Conservation (phyloP, 2,888 invertebrate genomes). For the Nemotelus pantherinus region DNA sequence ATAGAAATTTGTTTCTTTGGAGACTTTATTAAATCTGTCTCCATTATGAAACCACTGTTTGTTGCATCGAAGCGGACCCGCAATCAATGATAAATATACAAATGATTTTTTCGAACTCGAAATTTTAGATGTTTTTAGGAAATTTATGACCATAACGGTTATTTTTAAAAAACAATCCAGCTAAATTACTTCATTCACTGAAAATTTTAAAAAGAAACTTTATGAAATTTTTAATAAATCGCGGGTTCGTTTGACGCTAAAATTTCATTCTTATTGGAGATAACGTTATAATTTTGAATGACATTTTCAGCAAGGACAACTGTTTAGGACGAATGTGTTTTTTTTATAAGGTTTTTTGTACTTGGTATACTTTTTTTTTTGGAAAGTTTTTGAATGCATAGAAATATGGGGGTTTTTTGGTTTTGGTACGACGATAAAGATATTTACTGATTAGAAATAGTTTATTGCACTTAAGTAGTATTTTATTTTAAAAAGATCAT, state of each 20-base stretch:
- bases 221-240: slow-evolving; percentile 18
- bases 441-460: no score
- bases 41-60: slow-evolving; percentile 15
- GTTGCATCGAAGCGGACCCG: neutral
- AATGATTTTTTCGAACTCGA: neutral
- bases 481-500: no score
- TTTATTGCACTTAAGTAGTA: no score
- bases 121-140: neutral
- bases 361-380: no score
- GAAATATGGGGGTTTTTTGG: no score
- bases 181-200: neutral
- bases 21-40: neutral
- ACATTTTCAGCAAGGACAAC: neutral
- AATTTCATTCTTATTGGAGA: neutral
- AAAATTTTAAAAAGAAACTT: neutral
- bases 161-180: neutral
- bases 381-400: no score
- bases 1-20: neutral
- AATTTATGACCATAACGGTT: neutral
- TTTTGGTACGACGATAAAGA: no score
- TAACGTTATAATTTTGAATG: neutral
- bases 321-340: no score
- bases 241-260: slow-evolving; percentile 13
- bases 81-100: neutral
- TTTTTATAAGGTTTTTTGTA: no score